phyloP scores from a whole-genome alignment of 2,797 vertebrate genomes.

The Thaleichthys pacificus region DNA sequence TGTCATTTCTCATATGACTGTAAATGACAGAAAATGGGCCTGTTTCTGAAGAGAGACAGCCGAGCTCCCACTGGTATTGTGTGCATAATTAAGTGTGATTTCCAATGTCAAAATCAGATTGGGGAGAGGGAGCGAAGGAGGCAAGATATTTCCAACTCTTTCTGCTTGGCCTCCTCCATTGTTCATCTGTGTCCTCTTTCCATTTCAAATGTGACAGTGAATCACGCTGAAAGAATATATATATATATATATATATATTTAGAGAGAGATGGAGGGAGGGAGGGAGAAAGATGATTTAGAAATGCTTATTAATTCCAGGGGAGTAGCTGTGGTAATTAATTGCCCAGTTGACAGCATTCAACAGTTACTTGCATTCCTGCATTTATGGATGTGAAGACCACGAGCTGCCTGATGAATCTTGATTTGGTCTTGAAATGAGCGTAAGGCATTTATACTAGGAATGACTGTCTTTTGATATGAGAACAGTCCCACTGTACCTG shows the following conservation, averaged over 20 bases:
- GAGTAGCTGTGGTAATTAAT: constrained; percentile 42
- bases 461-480: too few relatives aligned
- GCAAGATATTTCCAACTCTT: constrained; percentile 40
- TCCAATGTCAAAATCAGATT: constrained; percentile 37
- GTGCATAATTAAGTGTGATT: constrained; percentile 65
- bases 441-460: too few relatives aligned
- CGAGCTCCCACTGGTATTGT: constrained; percentile 39
- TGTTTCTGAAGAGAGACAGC: constrained; percentile 34
- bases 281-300: constrained; percentile 41
- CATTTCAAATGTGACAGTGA: constrained; percentile 10
- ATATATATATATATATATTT: constrained; percentile 20
- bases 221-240: not conserved
- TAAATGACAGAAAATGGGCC: constrained; percentile 48
- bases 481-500: too few relatives aligned
- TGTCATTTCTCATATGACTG: constrained; percentile 37
- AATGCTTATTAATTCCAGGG: constrained; percentile 47
- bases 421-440: too few relatives aligned
- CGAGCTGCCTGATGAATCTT: too few relatives aligned
- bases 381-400: too few relatives aligned
- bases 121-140: constrained; percentile 31
- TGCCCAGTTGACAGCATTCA: constrained; percentile 44
- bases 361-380: not conserved
- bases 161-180: constrained; percentile 25
- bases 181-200: constrained; percentile 21
- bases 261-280: not conserved